phyloP scores from a whole-genome alignment of 1,140 invertebrate genomes.

The Diploscapter pachys region DNA sequence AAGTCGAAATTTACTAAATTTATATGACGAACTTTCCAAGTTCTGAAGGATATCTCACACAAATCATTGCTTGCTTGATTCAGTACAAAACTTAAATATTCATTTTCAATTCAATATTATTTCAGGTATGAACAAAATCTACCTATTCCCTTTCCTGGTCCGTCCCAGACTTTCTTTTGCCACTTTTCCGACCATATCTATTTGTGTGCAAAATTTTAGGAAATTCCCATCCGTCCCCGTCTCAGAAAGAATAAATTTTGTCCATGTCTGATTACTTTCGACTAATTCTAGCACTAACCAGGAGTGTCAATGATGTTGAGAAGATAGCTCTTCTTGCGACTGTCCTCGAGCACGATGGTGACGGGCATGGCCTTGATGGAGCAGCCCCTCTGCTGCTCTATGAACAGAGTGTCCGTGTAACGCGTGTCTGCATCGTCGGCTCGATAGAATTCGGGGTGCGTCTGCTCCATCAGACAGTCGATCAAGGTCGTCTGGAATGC shows the following conservation, averaged over 20 bases:
- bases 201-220: too few relatives aligned
- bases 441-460: conserved; percentile 78
- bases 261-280: not conserved
- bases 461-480: conserved; percentile 93
- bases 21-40: too few relatives aligned
- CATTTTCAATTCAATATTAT: not conserved
- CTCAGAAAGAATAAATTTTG: not conserved
- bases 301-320: conserved; percentile 96
- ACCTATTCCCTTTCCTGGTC: too few relatives aligned
- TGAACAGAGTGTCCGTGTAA: conserved; percentile 94
- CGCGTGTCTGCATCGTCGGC: conserved; percentile 70
- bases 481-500: conserved; percentile 80
- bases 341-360: conserved; percentile 85
- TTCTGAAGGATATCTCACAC: too few relatives aligned
- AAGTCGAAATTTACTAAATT: too few relatives aligned
- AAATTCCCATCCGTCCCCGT: too few relatives aligned
- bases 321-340: conserved; percentile 87
- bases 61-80: too few relatives aligned
- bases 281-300: conserved; percentile 62
- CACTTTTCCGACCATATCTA: too few relatives aligned
- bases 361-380: conserved; percentile 92
- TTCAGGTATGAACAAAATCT: too few relatives aligned
- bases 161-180: too few relatives aligned
- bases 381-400: conserved; percentile 77
- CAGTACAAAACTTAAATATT: too few relatives aligned